A percentile compares a stretch with the other conserved stretches of the same genome.
These are phyloP conservation scores for Conus canariensis DNA, from an alignment of 2,888 invertebrate species.

Conservation along the genomic window DNA sequence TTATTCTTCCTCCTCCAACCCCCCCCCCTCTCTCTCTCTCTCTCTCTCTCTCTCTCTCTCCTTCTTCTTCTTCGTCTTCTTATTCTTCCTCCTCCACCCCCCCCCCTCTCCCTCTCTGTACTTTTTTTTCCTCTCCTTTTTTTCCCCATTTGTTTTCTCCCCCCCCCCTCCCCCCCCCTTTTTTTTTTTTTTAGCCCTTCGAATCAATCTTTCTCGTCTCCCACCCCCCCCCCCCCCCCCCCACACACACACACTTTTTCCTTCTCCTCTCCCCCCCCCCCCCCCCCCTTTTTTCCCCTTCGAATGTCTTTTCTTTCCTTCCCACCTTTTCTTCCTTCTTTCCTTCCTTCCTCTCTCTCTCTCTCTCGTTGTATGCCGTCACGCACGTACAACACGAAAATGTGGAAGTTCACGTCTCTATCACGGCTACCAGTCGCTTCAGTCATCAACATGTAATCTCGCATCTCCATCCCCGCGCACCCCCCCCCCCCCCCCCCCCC, in stretches of 20 bases:
- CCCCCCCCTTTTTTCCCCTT: neutral
- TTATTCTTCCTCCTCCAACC: neutral
- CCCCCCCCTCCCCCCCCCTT: neutral
- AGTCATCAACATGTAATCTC: no score
- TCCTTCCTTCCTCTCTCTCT: neutral
- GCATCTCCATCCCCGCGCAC: no score
- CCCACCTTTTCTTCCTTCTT: no score
- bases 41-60: constrained; percentile 6
- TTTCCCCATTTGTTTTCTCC: neutral
- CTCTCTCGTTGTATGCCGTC: neutral
- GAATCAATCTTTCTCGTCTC: no score
- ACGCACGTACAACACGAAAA: neutral
- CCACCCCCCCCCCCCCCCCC: neutral
- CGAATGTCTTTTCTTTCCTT: no score
- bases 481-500: no score
- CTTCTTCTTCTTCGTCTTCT: no score
- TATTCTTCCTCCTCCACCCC: no score
- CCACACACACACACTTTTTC: neutral
- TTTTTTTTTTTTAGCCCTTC: no score
- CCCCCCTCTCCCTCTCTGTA: neutral
- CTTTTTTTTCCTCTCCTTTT: neutral
- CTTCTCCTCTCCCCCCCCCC: neutral
- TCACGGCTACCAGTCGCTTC: no score
- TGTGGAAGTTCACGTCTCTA: no score
- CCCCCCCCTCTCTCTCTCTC: neutral